phyloP scores from a whole-genome alignment of 2,888 invertebrate genomes.

The Steromphala cineraria region DNA sequence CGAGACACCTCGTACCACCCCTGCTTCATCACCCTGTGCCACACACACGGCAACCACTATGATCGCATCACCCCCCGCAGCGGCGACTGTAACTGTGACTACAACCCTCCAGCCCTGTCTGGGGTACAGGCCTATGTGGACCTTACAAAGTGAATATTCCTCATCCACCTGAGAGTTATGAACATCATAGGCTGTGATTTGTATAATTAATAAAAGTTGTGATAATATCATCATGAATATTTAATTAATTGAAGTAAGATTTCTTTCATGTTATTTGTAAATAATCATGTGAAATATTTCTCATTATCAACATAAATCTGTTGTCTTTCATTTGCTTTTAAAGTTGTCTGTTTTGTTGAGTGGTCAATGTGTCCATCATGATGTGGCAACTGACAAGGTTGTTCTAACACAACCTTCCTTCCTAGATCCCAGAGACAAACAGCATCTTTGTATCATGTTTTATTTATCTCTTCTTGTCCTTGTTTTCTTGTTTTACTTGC shows the following conservation, averaged over 20 bases:
- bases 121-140: slow-evolving; percentile 53
- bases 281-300: background rate
- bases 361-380: too few species aligned
- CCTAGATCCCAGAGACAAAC: too few species aligned
- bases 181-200: too few species aligned
- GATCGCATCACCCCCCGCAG: slow-evolving; percentile 54
- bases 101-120: slow-evolving; percentile 51
- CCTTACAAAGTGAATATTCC: slow-evolving; percentile 36
- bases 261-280: background rate
- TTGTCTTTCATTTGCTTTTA: too few species aligned
- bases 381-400: too few species aligned
- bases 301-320: background rate
- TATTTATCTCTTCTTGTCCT: too few species aligned
- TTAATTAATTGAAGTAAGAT: background rate
- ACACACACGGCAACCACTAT: slow-evolving; percentile 69
- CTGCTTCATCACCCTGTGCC: slow-evolving; percentile 64
- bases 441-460: too few species aligned
- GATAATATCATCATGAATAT: background rate
- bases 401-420: too few species aligned
- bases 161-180: background rate
- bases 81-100: slow-evolving; percentile 58
- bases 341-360: too few species aligned
- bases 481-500: too few species aligned
- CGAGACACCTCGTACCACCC: slow-evolving; percentile 29
- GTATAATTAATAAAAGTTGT: too few species aligned